Conservation (phyloP, 2,797 vertebrate genomes). For the Tympanoctomys barrerae region DNA sequence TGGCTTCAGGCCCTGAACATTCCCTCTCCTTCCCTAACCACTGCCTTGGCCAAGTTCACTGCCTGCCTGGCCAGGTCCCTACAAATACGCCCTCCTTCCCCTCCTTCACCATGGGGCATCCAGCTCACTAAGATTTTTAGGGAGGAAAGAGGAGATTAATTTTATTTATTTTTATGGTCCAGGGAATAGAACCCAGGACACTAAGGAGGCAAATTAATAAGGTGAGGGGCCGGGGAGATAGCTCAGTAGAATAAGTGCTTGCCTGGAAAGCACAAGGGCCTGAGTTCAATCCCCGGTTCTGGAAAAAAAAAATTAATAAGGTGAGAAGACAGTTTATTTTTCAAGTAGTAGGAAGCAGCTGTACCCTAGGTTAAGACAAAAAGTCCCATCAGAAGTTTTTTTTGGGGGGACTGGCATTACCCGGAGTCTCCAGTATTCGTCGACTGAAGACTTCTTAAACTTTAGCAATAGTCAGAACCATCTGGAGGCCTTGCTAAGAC, state of each 20-base stretch:
- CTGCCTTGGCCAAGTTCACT: not conserved
- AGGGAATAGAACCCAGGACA: not conserved
- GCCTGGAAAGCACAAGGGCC: too few species aligned
- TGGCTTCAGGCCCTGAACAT: accelerated
- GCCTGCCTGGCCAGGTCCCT: not conserved
- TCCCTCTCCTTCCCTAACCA: not conserved
- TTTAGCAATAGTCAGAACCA: not conserved
- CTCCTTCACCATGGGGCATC: not conserved
- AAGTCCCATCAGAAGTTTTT: not conserved
- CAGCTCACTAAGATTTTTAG: not conserved
- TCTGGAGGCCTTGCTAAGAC: not conserved
- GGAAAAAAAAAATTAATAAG: not conserved
- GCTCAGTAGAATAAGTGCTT: too few species aligned
- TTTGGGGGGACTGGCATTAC: not conserved
- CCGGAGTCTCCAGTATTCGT: not conserved
- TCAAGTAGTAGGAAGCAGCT: not conserved
- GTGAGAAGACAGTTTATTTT: not conserved
- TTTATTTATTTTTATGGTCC: not conserved
- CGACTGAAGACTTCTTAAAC: not conserved
- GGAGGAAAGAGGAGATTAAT: not conserved
- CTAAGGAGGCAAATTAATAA: not conserved
- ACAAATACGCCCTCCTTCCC: not conserved
- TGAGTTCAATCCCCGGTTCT: too few species aligned
- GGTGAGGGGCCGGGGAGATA: not conserved
- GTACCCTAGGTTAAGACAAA: not conserved